Base-by-base conservation (phyloP, 2,888 invertebrate genomes). In the Nasonovia ribisnigri region DNA sequence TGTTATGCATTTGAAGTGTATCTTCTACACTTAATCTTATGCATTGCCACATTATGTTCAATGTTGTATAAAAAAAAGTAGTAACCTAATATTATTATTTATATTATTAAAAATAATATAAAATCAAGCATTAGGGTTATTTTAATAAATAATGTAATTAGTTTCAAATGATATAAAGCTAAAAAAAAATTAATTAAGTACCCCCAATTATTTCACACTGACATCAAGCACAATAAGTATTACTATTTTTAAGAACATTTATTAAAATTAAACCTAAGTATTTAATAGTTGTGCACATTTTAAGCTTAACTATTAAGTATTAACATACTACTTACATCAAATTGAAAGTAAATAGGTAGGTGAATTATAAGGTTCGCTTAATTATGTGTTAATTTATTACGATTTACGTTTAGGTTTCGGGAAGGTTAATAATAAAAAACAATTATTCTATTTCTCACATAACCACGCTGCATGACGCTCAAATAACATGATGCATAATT, bases 171-270 rank as follows among this genome's bases (percentile, higher is more conserved):
- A 87, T n/a, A 36, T 26, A 0, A 86, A 86, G n/a, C 0, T n/a
- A 87, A 87, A 87, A 29, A 46, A 26, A 29, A 84, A 77, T 77
- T 16, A 57, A 42, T 88, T 13, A 88, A 57, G 88, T 88, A 29
- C 57, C 13, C 43, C 54, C 24, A 57, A 51, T 48, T 42, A 11
- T 54, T 54, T 11, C 4, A 54, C 36, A 57, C 43, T 88, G 57
- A 88, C 54, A 43, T 88, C 43, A 88, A 87, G 46, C 86, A 88
- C 26, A 88, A 51, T 51, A 36, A 42, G 24, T 88, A 3, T 88
- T n/a, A n/a, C n/a, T n/a, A n/a, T n/a, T n/a, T n/a, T n/a, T n/a
- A n/a, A n/a, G n/a, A n/a, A n/a, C n/a, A n/a, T n/a, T n/a, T n/a
- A n/a, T n/a, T n/a, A n/a, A n/a, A n/a, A n/a, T n/a, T n/a, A n/a